These are phyloP conservation scores for Anguilla marmorata DNA, from an alignment of 2,797 vertebrate species.

Conservation along the genomic window DNA sequence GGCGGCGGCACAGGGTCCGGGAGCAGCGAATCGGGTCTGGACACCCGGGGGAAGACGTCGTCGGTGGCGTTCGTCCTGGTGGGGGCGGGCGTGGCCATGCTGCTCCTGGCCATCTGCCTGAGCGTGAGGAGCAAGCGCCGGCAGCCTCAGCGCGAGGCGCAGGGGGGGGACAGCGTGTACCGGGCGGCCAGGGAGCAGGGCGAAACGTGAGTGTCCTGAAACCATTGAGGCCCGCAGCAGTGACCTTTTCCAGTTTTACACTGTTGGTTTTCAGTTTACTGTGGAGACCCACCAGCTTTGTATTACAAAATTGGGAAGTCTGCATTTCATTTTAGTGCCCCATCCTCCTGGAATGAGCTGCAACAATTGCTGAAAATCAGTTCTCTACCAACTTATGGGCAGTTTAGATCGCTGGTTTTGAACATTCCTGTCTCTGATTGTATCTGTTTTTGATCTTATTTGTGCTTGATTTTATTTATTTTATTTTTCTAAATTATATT, in stretches of 20 bases:
- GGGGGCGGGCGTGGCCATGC: constrained; percentile 75
- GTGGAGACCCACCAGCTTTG: not conserved
- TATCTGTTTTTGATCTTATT: too few species aligned
- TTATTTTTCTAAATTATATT: too few species aligned
- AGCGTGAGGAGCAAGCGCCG: constrained; percentile 79
- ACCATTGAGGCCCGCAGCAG: not conserved
- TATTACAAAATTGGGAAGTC: not conserved
- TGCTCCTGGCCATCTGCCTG: constrained; percentile 85
- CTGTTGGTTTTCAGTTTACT: not conserved
- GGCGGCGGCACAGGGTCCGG: constrained; percentile 32
- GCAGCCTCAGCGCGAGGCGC: constrained; percentile 49
- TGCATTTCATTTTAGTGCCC: too few species aligned
- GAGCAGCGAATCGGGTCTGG: accelerated
- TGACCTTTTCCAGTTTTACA: not conserved
- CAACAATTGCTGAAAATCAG: too few species aligned
- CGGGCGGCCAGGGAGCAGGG: constrained; percentile 38
- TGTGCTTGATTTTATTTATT: too few species aligned
- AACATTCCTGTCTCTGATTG: too few species aligned
- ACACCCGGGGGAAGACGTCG: constrained; percentile 71
- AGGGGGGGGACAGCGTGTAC: not conserved
- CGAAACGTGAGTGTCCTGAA: constrained; percentile 49
- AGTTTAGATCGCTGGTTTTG: too few species aligned
- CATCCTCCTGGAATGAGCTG: too few species aligned
- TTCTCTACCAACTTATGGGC: too few species aligned
- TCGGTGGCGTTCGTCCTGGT: constrained; percentile 88